Evolutionary conservation across 2,888 invertebrate species (phyloP).

Genomic region (Clunio marinus): DNA sequence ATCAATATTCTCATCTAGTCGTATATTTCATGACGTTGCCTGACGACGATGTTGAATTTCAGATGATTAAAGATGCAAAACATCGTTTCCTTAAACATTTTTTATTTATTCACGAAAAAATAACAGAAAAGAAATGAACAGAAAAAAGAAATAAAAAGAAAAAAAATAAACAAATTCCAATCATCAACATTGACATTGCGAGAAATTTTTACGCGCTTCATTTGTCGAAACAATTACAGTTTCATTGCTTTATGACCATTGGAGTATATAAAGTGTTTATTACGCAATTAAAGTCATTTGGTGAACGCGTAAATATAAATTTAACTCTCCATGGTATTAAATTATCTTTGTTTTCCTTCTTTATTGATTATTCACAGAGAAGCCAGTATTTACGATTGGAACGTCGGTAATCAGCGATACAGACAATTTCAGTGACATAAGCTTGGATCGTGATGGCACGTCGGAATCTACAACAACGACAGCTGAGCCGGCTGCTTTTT

Average conservation of each 20-base stretch:
- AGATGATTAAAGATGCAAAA: too few relatives aligned
- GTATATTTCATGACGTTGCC: neutral
- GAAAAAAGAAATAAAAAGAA: too few relatives aligned
- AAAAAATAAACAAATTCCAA: too few relatives aligned
- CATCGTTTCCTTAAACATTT: too few relatives aligned
- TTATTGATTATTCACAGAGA: conserved; percentile 14
- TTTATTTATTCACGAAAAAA: too few relatives aligned
- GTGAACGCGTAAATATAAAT: conserved; percentile 16
- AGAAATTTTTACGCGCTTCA: too few relatives aligned
- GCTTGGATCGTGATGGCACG: conserved; percentile 53
- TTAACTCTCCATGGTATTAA: too few relatives aligned
- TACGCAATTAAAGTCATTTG: neutral
- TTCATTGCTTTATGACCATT: too few relatives aligned
- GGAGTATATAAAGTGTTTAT: neutral
- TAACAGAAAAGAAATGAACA: too few relatives aligned
- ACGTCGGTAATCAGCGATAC: conserved; percentile 45
- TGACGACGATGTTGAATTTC: neutral
- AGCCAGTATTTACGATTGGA: conserved; percentile 35
- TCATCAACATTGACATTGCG: neutral
- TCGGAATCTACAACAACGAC: conserved; percentile 51
- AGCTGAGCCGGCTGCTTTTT: neutral
- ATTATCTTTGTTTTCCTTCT: conserved; percentile 3
- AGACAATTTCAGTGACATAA: conserved; percentile 53
- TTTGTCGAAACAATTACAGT: too few relatives aligned
- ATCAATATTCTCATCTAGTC: neutral